Percentiles rank a stretch among this genome's conserved stretches.
Conservation (phyloP, 1,140 invertebrate genomes). For the Gryon sp. region DNA sequence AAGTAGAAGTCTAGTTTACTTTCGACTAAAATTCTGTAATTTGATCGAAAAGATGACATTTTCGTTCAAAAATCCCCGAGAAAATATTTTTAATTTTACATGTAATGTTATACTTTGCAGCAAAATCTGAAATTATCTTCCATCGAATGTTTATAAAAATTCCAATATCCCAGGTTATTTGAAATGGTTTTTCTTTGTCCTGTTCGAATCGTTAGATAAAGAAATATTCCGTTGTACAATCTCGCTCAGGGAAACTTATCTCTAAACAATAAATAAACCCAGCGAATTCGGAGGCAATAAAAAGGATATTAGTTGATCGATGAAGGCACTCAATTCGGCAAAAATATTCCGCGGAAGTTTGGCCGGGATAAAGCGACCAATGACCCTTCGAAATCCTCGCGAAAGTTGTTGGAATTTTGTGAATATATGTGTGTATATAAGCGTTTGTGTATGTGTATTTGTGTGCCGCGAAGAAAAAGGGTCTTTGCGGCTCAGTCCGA, state of each 20-base stretch:
- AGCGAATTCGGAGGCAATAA: slow-evolving; percentile 36
- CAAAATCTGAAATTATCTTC: too few relatives aligned
- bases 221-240: slow-evolving; percentile 19
- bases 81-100: too few relatives aligned
- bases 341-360: slow-evolving; percentile 42
- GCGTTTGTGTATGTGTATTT: neutral
- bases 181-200: slow-evolving; percentile 12
- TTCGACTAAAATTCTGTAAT: too few relatives aligned
- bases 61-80: too few relatives aligned
- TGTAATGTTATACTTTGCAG: too few relatives aligned
- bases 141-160: too few relatives aligned
- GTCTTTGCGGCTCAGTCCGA: slow-evolving; percentile 49
- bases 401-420: slow-evolving; percentile 9
- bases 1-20: too few relatives aligned
- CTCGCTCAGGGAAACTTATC: slow-evolving; percentile 26
- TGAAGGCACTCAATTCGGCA: slow-evolving; percentile 21
- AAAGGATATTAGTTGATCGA: slow-evolving; percentile 53
- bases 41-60: too few relatives aligned
- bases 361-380: slow-evolving; percentile 30
- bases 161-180: too few relatives aligned
- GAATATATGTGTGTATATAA: too few relatives aligned
- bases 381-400: slow-evolving; percentile 43
- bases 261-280: slow-evolving; percentile 53
- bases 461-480: slow-evolving; percentile 33
- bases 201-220: neutral